phyloP scores from a whole-genome alignment of 2,113 vertebrate species.

The Datnioides undecimradiatus region DNA sequence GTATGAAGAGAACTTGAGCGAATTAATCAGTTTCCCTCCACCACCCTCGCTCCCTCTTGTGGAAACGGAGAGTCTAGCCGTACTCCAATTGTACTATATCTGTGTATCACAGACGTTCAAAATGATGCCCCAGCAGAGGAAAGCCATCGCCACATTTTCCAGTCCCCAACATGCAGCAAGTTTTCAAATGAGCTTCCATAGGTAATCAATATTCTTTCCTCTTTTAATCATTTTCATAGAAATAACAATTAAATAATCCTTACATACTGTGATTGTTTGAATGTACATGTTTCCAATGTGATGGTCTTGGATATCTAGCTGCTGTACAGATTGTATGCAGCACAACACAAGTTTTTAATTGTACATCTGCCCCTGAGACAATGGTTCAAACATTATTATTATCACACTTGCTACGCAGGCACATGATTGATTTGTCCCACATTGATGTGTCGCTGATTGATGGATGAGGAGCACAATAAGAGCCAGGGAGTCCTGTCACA shows the following conservation, averaged over 20 bases:
- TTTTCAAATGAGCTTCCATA: conserved; percentile 98
- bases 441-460: conserved; percentile 97
- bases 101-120: conserved; percentile 88
- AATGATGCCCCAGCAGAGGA: conserved; percentile 96
- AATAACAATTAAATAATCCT: neutral
- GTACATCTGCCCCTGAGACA: conserved; percentile 25
- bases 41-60: conserved; percentile 62
- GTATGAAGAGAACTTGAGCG: conserved; percentile 8
- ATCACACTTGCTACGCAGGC: conserved; percentile 85
- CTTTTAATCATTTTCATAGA: neutral
- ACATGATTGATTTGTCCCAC: conserved; percentile 99
- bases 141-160: conserved; percentile 95
- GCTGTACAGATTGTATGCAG: neutral
- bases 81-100: neutral
- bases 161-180: conserved; percentile 91
- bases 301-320: neutral
- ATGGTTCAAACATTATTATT: conserved; percentile 40
- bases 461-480: conserved; percentile 84
- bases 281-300: neutral
- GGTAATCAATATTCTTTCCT: conserved; percentile 81
- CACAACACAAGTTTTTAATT: neutral
- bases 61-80: conserved; percentile 8
- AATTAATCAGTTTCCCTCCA: conserved; percentile 9
- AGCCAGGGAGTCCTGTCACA: conserved; percentile 17
- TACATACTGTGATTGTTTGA: neutral